These are phyloP conservation scores for Alentia gelatinosa DNA, from an alignment of 2,888 invertebrate species.

Conservation along the genomic window DNA sequence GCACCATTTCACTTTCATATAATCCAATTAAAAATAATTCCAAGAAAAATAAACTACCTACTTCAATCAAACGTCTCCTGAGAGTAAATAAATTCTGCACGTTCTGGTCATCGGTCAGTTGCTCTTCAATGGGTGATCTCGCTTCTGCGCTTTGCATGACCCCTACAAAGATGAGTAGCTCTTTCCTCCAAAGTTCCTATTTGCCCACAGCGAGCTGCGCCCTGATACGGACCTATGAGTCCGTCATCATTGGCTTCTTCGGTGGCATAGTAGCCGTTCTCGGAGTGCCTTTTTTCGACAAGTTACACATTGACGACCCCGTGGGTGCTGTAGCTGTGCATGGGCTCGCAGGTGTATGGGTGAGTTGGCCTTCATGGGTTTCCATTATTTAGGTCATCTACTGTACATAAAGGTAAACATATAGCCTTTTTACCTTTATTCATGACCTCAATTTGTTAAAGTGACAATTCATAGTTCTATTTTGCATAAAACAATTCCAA, in stretches of 20 bases:
- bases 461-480: too few relatives aligned
- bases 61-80: too few relatives aligned
- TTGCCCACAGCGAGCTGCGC: conserved; percentile 74
- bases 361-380: too few relatives aligned
- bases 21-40: too few relatives aligned
- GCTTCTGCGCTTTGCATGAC: not conserved
- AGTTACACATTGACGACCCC: conserved; percentile 91
- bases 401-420: too few relatives aligned
- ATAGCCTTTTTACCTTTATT: too few relatives aligned
- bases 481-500: too few relatives aligned
- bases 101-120: not conserved
- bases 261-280: conserved; percentile 89
- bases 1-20: too few relatives aligned
- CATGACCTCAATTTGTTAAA: too few relatives aligned
- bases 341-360: conserved; percentile 73
- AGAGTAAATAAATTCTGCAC: too few relatives aligned
- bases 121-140: not conserved
- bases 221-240: conserved; percentile 92
- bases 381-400: too few relatives aligned
- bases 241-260: conserved; percentile 89
- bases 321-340: conserved; percentile 91
- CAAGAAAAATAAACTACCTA: too few relatives aligned
- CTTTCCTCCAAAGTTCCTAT: not conserved
- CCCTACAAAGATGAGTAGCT: not conserved
- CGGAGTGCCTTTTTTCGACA: conserved; percentile 89